phyloP scores from a whole-genome alignment of 2,888 invertebrate species.

The Pristionchus exspectatus region DNA sequence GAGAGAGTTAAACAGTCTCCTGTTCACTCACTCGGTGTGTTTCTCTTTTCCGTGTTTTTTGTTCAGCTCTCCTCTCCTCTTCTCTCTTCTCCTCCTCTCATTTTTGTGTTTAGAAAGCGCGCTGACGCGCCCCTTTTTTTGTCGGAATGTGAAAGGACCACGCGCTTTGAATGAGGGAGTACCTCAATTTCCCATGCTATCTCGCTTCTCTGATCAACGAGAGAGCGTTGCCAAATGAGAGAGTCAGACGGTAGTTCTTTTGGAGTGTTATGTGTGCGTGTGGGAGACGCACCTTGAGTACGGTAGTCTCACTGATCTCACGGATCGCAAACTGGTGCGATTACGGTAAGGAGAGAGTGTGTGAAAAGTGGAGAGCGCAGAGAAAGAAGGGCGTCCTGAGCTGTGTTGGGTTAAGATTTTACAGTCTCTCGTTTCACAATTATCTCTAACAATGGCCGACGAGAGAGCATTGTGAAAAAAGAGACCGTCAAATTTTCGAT shows the following conservation, averaged over 20 bases:
- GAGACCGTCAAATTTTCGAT: too few relatives aligned
- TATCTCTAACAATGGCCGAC: background rate
- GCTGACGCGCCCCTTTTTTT: constrained; percentile 16
- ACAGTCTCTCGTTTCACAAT: too few relatives aligned
- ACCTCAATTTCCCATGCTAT: background rate
- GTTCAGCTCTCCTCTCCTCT: background rate
- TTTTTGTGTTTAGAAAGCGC: constrained; percentile 8
- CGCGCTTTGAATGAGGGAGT: background rate
- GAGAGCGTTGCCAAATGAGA: background rate
- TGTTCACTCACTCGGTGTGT: background rate
- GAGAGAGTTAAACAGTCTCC: constrained; percentile 41
- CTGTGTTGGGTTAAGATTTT: too few relatives aligned
- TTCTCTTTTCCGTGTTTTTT: background rate
- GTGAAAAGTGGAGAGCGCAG: too few relatives aligned
- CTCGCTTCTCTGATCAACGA: background rate
- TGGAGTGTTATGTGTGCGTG: background rate
- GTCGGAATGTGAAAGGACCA: background rate
- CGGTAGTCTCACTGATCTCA: too few relatives aligned
- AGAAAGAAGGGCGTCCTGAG: too few relatives aligned
- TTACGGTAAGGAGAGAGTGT: too few relatives aligned
- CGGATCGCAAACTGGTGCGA: too few relatives aligned
- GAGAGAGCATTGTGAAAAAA: background rate
- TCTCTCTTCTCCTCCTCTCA: background rate
- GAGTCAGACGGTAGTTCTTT: background rate
- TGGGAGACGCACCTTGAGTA: too few relatives aligned